phyloP scores from a whole-genome alignment of 2,797 vertebrate species.

The Coregonus suidteri region DNA sequence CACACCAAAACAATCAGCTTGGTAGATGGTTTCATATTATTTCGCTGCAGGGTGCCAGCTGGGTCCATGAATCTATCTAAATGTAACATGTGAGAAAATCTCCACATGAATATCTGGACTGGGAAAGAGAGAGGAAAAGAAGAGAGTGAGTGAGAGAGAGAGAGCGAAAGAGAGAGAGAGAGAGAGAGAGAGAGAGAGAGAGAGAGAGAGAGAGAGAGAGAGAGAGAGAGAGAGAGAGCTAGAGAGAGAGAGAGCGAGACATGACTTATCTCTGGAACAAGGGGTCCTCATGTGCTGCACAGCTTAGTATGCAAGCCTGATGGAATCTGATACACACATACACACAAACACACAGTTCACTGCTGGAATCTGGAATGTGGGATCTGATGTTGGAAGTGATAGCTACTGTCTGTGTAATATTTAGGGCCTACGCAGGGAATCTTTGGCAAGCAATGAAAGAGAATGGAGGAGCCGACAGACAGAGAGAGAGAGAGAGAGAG shows the following conservation, averaged over 20 bases:
- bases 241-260: constrained; percentile 61
- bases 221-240: constrained; percentile 22
- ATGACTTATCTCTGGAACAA: constrained; percentile 91
- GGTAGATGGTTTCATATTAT: constrained; percentile 97
- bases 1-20: constrained; percentile 87
- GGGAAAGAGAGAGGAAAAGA: too few relatives aligned
- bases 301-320: constrained; percentile 89
- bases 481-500: not conserved
- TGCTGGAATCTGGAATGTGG: constrained; percentile 90
- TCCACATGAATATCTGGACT: constrained; percentile 86
- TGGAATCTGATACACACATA: constrained; percentile 83
- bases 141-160: too few relatives aligned
- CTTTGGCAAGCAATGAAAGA: constrained; percentile 96
- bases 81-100: constrained; percentile 89
- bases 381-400: constrained; percentile 98
- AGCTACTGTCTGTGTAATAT: constrained; percentile 99
- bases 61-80: constrained; percentile 88
- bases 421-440: constrained; percentile 92
- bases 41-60: constrained; percentile 90
- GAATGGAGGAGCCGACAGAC: constrained; percentile 71
- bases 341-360: not conserved
- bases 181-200: too few relatives aligned
- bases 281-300: constrained; percentile 94
- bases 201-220: constrained; percentile 23
- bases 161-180: too few relatives aligned